Evolutionary conservation across 2,113 vertebrate species (phyloP), one percentile per base, ranked within the genome.

Genomic region (Psettodes erumei): DNA sequence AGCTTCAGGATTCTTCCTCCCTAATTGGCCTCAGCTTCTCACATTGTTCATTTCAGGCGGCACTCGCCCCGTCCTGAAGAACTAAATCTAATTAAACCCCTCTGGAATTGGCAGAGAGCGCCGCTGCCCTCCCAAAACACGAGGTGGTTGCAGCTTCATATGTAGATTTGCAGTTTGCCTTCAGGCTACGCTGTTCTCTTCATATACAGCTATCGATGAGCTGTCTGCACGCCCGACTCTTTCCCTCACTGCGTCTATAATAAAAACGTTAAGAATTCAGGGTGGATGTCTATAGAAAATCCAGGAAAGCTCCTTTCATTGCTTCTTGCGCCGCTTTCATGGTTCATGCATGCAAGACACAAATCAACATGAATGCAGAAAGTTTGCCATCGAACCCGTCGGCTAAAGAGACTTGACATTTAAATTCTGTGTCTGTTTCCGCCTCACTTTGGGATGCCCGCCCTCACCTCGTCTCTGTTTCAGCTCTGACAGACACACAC

Each of bases 61-160:
- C 42, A 32, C 45, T 62, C n/a, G 45, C 77, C 27, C 35, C 10
- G 40, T 33, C 76, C 8, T 16, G 0, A 28, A 43, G 27, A 10
- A 25, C 32, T 21, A 28, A 6, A 62, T 77, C 45, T 87, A 90
- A 88, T 88, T 77, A 79, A 85, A 59, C 47, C 37, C 67, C 23
- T 38, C 42, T 1, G 5, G 83, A 69, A 45, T 74, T 73, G 19
- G 76, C 35, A 23, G 27, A 43, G 50, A 60, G 13, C n/a, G 40
- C 47, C 15, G 1, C 4, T 12, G 5, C 27, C 51, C 18, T 71
- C 60, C 38, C 1, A 69, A 61, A 66, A 79, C 28, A 10, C 32
- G 12, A 5, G 69, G 63, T n/a, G 9, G 38, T 61, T 77, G 66
- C 33, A 61, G 45, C 61, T 64, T 79, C 33, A 69, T 19, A 45